Conservation (phyloP, 2,797 vertebrate genomes). For the Calcarius lapponicus region DNA sequence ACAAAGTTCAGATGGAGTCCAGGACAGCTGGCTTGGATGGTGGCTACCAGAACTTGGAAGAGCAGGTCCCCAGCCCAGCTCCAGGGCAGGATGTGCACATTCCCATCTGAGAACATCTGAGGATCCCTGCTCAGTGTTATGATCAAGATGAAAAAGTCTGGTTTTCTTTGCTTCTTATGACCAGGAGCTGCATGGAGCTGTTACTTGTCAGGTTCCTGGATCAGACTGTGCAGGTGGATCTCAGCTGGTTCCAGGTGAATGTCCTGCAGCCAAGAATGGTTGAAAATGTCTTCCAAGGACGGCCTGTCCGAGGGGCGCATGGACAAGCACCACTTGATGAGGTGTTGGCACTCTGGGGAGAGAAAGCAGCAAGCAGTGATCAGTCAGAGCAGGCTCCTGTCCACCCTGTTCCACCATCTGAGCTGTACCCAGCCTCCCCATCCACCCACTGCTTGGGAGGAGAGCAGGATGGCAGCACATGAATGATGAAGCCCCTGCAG, state of each 20-base stretch:
- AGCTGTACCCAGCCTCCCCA: background rate
- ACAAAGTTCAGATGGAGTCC: background rate
- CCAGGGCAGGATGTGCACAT: constrained; percentile 45
- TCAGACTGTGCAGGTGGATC: constrained; percentile 89
- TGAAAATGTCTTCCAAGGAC: constrained; percentile 90
- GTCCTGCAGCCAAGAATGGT: constrained; percentile 90
- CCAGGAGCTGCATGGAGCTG: background rate
- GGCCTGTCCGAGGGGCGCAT: constrained; percentile 89
- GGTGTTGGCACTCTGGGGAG: constrained; percentile 88
- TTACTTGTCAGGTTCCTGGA: constrained; percentile 79
- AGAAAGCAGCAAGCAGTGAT: background rate
- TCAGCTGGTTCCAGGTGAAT: constrained; percentile 80
- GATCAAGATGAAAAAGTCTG: background rate
- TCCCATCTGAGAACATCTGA: constrained; percentile 3
- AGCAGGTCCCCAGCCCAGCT: background rate
- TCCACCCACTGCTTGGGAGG: background rate
- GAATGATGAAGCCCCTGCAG: background rate
- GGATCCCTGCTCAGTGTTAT: constrained; percentile 13
- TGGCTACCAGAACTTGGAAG: background rate
- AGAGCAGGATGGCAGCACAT: background rate
- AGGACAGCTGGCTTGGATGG: background rate
- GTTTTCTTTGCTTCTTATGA: background rate
- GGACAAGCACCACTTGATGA: constrained; percentile 90
- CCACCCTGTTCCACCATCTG: background rate
- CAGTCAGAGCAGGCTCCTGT: background rate